Evolutionary conservation across 2,888 invertebrate species (phyloP).

Genomic region (Cistogaster globosa): DNA sequence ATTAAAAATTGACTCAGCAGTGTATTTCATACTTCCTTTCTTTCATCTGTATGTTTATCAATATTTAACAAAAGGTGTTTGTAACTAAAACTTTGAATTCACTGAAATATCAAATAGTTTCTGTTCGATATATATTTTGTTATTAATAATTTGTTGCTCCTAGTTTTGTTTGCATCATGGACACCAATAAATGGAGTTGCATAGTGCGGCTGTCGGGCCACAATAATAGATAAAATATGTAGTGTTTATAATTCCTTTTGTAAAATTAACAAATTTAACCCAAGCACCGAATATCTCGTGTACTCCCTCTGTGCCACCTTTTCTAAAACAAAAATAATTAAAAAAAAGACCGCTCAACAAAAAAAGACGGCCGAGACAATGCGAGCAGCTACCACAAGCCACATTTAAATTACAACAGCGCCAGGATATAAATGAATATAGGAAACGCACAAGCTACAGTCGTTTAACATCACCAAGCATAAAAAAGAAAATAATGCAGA

Average conservation of each 20-base stretch:
- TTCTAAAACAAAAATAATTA: conserved; percentile 13
- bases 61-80: not conserved
- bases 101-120: not conserved
- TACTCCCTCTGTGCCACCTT: not conserved
- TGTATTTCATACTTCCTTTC: no score
- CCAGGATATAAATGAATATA: conserved; percentile 70
- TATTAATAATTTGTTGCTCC: conserved; percentile 45
- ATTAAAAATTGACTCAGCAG: no score
- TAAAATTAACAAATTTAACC: conserved; percentile 45
- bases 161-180: conserved; percentile 43
- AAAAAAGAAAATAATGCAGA: conserved; percentile 45
- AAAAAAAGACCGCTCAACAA: conserved; percentile 43
- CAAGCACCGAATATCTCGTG: conserved; percentile 17
- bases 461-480: conserved; percentile 61
- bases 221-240: conserved; percentile 56
- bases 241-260: conserved; percentile 54
- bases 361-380: conserved; percentile 61
- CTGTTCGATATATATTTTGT: conserved; percentile 13
- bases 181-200: conserved; percentile 14
- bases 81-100: not conserved
- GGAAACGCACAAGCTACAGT: conserved; percentile 67
- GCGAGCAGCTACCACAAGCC: conserved; percentile 66
- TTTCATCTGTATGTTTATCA: no score
- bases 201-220: conserved; percentile 32
- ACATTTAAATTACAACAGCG: conserved; percentile 71